Base-by-base conservation (phyloP, 1,140 invertebrate genomes). In the Cydia strobilella region DNA sequence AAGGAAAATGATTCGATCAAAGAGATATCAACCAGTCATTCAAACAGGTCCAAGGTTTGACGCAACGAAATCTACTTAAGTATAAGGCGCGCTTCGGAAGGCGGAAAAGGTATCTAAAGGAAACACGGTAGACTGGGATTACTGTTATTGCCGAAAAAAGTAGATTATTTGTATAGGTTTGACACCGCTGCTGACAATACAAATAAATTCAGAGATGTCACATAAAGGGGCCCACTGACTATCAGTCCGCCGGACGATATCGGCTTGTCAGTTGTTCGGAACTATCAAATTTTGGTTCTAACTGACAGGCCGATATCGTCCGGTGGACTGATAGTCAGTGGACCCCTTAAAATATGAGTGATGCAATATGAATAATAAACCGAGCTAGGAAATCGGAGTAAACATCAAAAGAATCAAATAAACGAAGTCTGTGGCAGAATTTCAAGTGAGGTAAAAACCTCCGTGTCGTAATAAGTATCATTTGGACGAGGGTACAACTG, bases 381-480 rank as follows among this genome's bases (percentile, higher is more conserved):
- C 12, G 51, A 9, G 15, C n/a, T 20, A n/a, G 51, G 51, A 2
- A 54, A 18, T 54, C 51, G 51, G n/a, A 45, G 42, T 45, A 18
- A 54, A 54, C 51, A 54, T 54, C 15, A 54, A 54, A 54, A 54
- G 6, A 54, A 54, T 18, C 9, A 3, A 59, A 59, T 59, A 59
- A 59, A 59, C 54, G 54, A 59, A 23, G 54, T n/a, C 54, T 59
- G 23, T 23, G 10, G 6, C 54, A 59, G 23, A 20, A 59, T 59
- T 59, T 23, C 20, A 23, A 23, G 54, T 59, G 54, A 59, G 54
- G 20, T 59, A 23, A 54, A 59, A 6, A 59, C 20, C 54, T n/a
- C 12, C 54, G 54, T 59, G 20, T 59, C 54, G 54, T 59, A 59
- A 59, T 59, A 59, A 59, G 54, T 59, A 59, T 59, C 18, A 59